Evolutionary conservation across 2,797 vertebrate species (phyloP).

Genomic region (Yasuhikotakia modesta): DNA sequence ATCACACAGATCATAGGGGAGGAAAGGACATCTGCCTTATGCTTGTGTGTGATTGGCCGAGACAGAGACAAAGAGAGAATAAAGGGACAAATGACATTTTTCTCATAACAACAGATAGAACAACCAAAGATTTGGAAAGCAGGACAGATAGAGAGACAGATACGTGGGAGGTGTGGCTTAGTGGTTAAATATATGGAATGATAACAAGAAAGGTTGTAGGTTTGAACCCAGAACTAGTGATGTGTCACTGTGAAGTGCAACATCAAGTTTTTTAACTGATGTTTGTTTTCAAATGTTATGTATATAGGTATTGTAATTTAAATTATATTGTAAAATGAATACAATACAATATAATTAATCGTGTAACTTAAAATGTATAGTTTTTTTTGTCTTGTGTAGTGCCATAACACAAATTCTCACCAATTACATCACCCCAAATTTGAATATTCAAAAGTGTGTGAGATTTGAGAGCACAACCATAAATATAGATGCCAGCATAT

Average conservation of each 20-base stretch:
- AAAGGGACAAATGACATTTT: conserved; percentile 26
- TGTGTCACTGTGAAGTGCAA: not conserved
- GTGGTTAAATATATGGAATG: conserved; percentile 13
- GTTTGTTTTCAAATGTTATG: too few species aligned
- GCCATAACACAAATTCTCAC: not conserved
- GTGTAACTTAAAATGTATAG: not conserved
- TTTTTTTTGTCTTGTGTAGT: not conserved
- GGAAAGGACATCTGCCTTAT: conserved; percentile 11
- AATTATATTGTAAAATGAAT: too few species aligned
- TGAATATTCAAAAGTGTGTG: not conserved
- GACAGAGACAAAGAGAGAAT: conserved; percentile 1
- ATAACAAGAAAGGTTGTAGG: too few species aligned
- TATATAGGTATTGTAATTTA: too few species aligned
- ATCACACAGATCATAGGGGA: not conserved
- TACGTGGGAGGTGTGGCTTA: conserved; percentile 31
- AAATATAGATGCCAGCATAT: not conserved
- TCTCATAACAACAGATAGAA: conserved; percentile 30
- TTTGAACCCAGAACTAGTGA: not conserved
- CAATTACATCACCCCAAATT: not conserved
- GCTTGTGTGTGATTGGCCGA: not conserved
- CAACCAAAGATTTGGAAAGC: conserved; percentile 35
- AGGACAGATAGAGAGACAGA: conserved; percentile 10
- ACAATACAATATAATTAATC: too few species aligned
- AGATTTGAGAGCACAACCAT: not conserved
- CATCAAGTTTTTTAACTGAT: too few species aligned